Percentiles rank a stretch among this genome's conserved stretches.
These are phyloP conservation scores for Pavo muticus DNA, from an alignment of 2,113 vertebrate species.

Conservation along the genomic window DNA sequence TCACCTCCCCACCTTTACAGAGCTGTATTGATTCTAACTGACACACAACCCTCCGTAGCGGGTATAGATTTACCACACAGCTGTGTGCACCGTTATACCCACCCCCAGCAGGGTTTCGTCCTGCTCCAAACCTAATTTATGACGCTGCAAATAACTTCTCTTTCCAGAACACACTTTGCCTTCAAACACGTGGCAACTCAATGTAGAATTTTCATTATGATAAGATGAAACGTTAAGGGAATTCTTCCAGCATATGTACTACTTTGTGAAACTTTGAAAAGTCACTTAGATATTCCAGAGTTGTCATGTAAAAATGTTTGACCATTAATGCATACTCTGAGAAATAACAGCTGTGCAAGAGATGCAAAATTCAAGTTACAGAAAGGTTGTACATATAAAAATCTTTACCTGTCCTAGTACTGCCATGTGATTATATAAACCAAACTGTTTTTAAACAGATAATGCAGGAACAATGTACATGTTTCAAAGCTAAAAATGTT, in stretches of 20 bases:
- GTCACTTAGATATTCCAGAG: not conserved
- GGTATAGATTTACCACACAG: not conserved
- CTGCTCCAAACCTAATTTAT: not conserved
- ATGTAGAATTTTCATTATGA: not conserved
- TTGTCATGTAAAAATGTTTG: not conserved
- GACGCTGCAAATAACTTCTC: not conserved
- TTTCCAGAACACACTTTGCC: not conserved
- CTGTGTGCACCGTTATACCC: not conserved
- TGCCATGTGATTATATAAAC: not conserved
- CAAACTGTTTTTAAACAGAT: not conserved
- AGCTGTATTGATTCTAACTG: not conserved
- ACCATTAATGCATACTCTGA: not conserved
- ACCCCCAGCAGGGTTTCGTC: not conserved
- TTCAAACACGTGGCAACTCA: accelerated
- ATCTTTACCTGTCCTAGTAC: not conserved
- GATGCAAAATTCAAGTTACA: not conserved
- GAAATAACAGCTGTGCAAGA: not conserved
- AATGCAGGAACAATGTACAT: not conserved
- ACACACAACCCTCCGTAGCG: not conserved
- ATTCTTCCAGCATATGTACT: not conserved
- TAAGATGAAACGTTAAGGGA: not conserved
- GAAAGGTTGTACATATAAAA: not conserved
- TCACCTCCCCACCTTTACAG: not conserved
- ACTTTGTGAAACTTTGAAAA: not conserved
- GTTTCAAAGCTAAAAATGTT: not conserved